Evolutionary conservation across 2,888 invertebrate species (phyloP).

Genomic region (Himalopsyche tibetana): DNA sequence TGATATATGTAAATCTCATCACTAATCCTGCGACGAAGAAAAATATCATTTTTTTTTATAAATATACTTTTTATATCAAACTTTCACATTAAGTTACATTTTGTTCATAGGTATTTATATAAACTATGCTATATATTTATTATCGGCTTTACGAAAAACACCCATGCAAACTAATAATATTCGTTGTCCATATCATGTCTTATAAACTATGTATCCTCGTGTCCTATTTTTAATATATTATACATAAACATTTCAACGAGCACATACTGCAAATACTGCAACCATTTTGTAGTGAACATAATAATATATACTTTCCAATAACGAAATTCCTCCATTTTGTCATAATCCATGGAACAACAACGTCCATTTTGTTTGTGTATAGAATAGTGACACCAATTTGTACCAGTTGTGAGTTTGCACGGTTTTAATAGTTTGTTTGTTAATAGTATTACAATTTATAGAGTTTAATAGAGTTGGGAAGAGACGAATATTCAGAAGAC

Average conservation of each 20-base stretch:
- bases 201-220: neutral
- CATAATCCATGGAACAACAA: neutral
- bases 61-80: too few relatives aligned
- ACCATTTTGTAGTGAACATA: conserved; percentile 35
- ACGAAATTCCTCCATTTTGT: conserved; percentile 1
- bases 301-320: neutral
- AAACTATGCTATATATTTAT: too few relatives aligned
- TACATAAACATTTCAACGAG: conserved; percentile 2
- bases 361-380: conserved; percentile 15
- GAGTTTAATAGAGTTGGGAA: neutral
- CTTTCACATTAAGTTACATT: too few relatives aligned
- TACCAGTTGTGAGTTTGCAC: conserved; percentile 15
- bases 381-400: conserved; percentile 26
- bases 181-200: neutral
- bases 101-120: too few relatives aligned
- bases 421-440: conserved; percentile 29
- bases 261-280: conserved; percentile 31
- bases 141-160: neutral
- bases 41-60: too few relatives aligned
- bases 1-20: too few relatives aligned
- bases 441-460: conserved; percentile 4
- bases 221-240: neutral
- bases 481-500: neutral
- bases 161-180: neutral
- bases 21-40: too few relatives aligned